Percentiles rank a stretch among this genome's conserved stretches.
phyloP scores from a whole-genome alignment of 1,140 invertebrate genomes.

The Diuraphis noxia region DNA sequence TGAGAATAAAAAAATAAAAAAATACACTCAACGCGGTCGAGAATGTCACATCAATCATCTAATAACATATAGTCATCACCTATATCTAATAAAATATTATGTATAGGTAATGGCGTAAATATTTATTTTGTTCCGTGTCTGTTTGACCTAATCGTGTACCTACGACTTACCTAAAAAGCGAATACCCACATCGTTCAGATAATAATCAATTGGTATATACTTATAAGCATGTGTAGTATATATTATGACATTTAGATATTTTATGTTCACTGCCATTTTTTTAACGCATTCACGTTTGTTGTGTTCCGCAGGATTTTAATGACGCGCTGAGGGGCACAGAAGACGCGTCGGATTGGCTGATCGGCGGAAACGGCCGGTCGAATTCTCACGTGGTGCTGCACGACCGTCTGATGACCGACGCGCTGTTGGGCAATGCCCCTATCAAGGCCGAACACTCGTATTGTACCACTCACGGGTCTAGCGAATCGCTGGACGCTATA shows the following conservation, averaged over 20 bases:
- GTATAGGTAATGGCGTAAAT: too few relatives aligned
- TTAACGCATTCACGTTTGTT: neutral
- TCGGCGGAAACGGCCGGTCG: constrained; percentile 51
- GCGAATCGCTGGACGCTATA: constrained; percentile 48
- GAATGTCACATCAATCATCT: neutral
- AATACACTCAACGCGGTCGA: neutral
- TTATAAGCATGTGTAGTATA: too few relatives aligned
- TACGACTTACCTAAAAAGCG: neutral
- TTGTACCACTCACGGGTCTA: constrained; percentile 61
- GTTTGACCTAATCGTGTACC: neutral
- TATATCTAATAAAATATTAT: too few relatives aligned
- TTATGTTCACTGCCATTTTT: neutral
- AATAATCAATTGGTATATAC: too few relatives aligned
- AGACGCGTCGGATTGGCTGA: constrained; percentile 48
- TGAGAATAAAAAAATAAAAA: neutral
- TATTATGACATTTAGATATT: too few relatives aligned
- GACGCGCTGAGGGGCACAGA: constrained; percentile 26
- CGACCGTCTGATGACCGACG: constrained; percentile 88
- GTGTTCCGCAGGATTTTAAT: constrained; percentile 15
- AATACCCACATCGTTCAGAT: too few relatives aligned
- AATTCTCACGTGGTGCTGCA: constrained; percentile 71
- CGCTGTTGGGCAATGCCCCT: constrained; percentile 72
- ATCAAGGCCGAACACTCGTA: constrained; percentile 86
- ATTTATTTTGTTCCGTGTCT: neutral
- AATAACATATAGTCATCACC: too few relatives aligned